A percentile compares a stretch with the other conserved stretches of the same genome.
These are phyloP conservation scores for Psittacula cyanocephala DNA, from an alignment of 2,113 vertebrate genomes.

Conservation along the genomic window DNA sequence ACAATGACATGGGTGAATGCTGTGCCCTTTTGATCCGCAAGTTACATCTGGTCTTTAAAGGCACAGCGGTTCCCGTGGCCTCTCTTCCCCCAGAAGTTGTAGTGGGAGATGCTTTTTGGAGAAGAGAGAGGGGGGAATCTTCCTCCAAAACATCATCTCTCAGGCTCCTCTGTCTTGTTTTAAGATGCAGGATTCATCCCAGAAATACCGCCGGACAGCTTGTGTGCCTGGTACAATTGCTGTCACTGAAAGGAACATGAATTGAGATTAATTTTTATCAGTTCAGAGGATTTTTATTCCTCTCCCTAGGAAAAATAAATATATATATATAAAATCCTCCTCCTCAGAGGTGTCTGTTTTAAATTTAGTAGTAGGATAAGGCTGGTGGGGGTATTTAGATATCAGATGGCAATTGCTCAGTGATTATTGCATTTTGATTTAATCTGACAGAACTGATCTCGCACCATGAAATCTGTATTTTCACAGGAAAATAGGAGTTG, in stretches of 20 bases:
- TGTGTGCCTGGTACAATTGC: slow-evolving; percentile 44
- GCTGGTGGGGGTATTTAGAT: slow-evolving; percentile 57
- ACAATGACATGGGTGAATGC: slow-evolving; percentile 65
- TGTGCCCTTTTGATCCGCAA: slow-evolving; percentile 72
- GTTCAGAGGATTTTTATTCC: slow-evolving; percentile 62
- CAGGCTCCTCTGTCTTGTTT: slow-evolving; percentile 7
- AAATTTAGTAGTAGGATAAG: slow-evolving; percentile 52
- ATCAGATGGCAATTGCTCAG: slow-evolving; percentile 60
- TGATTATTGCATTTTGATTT: slow-evolving; percentile 69
- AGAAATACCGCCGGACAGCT: slow-evolving; percentile 60
- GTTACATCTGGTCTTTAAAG: slow-evolving; percentile 63
- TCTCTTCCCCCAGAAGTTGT: slow-evolving; percentile 22
- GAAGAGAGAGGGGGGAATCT: background rate
- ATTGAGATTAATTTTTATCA: slow-evolving; percentile 72
- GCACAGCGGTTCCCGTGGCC: background rate
- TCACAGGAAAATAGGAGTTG: slow-evolving; percentile 62
- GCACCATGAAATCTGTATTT: slow-evolving; percentile 60
- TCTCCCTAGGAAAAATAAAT: background rate
- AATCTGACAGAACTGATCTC: slow-evolving; percentile 66
- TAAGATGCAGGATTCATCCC: slow-evolving; percentile 52
- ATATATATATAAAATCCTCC: background rate
- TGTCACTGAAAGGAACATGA: slow-evolving; percentile 64
- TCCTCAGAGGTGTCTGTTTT: slow-evolving; percentile 52
- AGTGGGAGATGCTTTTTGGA: background rate
- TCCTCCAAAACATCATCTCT: background rate